Evolutionary conservation across 1,140 invertebrate genomes (phyloP).

Genomic region (Lamellibrachia luymesi): DNA sequence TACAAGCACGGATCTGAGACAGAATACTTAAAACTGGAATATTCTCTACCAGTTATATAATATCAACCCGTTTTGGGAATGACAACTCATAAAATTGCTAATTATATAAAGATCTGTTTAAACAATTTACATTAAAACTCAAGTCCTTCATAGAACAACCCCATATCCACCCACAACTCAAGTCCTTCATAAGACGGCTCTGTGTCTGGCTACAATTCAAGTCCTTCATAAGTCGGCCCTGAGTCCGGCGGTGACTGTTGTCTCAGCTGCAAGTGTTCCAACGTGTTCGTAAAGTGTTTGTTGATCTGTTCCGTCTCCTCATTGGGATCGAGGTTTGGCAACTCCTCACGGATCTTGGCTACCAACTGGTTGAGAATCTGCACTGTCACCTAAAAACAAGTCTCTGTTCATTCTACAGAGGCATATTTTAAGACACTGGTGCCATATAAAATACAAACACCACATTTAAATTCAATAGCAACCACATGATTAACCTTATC

Average conservation of each 20-base stretch:
- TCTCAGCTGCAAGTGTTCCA: conserved; percentile 48
- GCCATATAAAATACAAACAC: background rate
- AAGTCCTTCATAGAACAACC: background rate
- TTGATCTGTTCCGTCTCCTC: conserved; percentile 95
- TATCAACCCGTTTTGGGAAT: background rate
- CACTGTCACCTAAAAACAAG: conserved; percentile 62
- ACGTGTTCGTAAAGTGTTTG: conserved; percentile 76
- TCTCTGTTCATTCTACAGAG: background rate
- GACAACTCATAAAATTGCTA: background rate
- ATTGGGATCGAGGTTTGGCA: conserved; percentile 87
- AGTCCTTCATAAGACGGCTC: too few species aligned
- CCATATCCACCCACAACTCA: too few species aligned
- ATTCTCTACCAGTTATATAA: background rate
- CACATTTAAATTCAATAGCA: too few species aligned
- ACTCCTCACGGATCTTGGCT: conserved; percentile 85
- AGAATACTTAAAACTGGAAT: too few species aligned
- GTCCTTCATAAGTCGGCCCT: conserved; percentile 10
- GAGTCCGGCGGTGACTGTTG: conserved; percentile 37
- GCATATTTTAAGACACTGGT: too few species aligned
- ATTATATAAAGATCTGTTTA: too few species aligned
- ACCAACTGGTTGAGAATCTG: conserved; percentile 83
- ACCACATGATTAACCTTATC: too few species aligned
- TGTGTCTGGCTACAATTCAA: background rate
- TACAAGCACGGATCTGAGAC: background rate
- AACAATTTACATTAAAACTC: background rate